These are phyloP conservation scores for Phainopepla nitens DNA, from an alignment of 2,113 vertebrate species.

Conservation along the genomic window DNA sequence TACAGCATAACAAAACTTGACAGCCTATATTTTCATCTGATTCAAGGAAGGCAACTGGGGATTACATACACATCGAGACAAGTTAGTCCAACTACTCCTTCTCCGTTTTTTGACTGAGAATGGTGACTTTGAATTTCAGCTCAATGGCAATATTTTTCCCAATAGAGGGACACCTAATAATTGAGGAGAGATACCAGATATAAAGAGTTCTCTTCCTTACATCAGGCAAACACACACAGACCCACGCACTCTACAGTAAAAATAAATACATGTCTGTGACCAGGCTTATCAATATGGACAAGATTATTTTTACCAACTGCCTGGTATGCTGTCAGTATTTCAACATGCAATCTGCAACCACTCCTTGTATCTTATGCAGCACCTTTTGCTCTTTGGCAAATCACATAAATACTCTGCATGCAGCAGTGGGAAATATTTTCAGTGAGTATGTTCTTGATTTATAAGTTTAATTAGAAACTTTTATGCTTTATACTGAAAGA, in stretches of 20 bases:
- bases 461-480: slow-evolving; percentile 37
- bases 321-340: neutral
- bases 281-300: neutral
- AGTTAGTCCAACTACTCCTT: neutral
- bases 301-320: neutral
- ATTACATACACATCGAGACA: neutral
- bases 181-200: neutral
- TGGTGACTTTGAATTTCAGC: neutral
- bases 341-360: neutral
- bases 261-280: neutral
- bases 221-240: neutral
- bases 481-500: neutral
- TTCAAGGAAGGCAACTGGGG: neutral
- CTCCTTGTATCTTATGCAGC: neutral
- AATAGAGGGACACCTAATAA: neutral
- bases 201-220: neutral
- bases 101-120: neutral
- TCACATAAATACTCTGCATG: neutral
- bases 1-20: neutral
- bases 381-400: neutral
- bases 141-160: neutral
- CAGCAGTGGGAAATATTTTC: neutral
- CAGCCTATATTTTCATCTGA: neutral
- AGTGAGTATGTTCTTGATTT: neutral
- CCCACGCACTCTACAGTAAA: neutral